Evolutionary conservation across 2,797 vertebrate genomes (phyloP).

Genomic region (Knipowitschia caucasica): DNA sequence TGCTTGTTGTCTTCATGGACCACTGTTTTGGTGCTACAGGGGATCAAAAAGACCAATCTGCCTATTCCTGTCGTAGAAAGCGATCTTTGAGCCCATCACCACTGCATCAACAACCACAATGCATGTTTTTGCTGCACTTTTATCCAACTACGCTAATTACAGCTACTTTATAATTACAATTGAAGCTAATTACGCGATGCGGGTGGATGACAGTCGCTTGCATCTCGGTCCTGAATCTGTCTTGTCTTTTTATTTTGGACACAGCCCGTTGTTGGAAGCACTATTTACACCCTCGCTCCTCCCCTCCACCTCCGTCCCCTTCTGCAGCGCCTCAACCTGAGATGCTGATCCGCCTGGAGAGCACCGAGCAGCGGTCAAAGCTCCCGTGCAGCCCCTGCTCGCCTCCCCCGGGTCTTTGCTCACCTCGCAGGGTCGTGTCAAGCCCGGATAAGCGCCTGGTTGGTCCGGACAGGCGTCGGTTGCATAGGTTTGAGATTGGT

Average conservation of each 20-base stretch:
- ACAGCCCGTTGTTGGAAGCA: conserved; percentile 48
- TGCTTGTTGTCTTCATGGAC: neutral
- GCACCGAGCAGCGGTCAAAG: conserved; percentile 23
- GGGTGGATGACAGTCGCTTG: conserved; percentile 5
- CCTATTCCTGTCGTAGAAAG: conserved; percentile 7
- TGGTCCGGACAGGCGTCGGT: conserved; percentile 36
- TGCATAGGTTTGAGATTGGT: conserved; percentile 46
- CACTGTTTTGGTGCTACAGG: neutral
- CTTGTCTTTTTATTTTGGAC: conserved; percentile 49
- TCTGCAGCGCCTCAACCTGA: conserved; percentile 68
- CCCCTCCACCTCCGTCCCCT: conserved; percentile 21
- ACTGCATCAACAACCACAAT: neutral
- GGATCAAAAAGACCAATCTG: neutral
- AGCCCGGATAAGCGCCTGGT: conserved; percentile 33
- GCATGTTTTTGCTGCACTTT: neutral
- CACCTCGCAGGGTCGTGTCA: conserved; percentile 56
- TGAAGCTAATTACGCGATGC: conserved; percentile 25
- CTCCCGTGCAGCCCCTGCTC: conserved; percentile 11
- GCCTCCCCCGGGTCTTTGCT: conserved; percentile 31
- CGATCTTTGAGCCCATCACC: neutral
- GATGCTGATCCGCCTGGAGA: conserved; percentile 61
- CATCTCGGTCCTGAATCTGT: conserved; percentile 7
- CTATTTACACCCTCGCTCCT: conserved; percentile 24
- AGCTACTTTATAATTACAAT: conserved; percentile 26
- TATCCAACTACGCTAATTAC: conserved; percentile 8